Evolutionary conservation across 2,797 vertebrate species (phyloP).

Genomic region (Arnoldichthys spilopterus): DNA sequence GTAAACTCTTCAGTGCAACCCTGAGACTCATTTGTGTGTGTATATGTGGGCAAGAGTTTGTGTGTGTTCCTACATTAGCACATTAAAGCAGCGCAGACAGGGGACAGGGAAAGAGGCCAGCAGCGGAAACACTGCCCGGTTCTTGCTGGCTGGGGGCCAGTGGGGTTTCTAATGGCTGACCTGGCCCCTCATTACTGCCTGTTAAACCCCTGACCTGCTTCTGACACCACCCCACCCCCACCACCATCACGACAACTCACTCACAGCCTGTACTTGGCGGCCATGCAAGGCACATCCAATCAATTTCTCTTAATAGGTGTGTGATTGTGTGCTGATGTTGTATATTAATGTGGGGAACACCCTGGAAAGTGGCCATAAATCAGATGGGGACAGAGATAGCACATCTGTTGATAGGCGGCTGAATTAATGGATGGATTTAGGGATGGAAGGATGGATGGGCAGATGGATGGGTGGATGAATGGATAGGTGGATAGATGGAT

Average conservation of each 20-base stretch:
- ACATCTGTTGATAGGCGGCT: background rate
- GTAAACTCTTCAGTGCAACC: constrained; percentile 45
- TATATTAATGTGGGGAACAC: constrained; percentile 49
- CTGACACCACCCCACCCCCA: constrained; percentile 26
- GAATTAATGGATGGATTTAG: background rate
- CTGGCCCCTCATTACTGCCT: constrained; percentile 60
- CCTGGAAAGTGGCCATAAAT: constrained; percentile 45
- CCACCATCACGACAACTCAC: constrained; percentile 16
- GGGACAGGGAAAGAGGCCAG: constrained; percentile 49
- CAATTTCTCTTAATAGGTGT: constrained; percentile 58
- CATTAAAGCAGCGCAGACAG: constrained; percentile 50
- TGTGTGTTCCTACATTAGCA: constrained; percentile 52
- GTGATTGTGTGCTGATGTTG: constrained; percentile 54
- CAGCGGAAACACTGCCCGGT: constrained; percentile 39
- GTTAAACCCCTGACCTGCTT: constrained; percentile 59
- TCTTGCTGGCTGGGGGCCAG: constrained; percentile 55
- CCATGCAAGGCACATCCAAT: constrained; percentile 57
- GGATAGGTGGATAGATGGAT: background rate
- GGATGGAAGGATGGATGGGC: background rate
- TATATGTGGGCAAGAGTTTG: background rate
- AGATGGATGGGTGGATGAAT: background rate
- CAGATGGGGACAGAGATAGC: constrained; percentile 15
- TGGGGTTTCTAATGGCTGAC: constrained; percentile 58
- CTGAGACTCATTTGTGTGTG: constrained; percentile 47
- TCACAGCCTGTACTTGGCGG: constrained; percentile 53